These are phyloP conservation scores for Escarpia spicata DNA, from an alignment of 2,888 invertebrate species.

Conservation along the genomic window DNA sequence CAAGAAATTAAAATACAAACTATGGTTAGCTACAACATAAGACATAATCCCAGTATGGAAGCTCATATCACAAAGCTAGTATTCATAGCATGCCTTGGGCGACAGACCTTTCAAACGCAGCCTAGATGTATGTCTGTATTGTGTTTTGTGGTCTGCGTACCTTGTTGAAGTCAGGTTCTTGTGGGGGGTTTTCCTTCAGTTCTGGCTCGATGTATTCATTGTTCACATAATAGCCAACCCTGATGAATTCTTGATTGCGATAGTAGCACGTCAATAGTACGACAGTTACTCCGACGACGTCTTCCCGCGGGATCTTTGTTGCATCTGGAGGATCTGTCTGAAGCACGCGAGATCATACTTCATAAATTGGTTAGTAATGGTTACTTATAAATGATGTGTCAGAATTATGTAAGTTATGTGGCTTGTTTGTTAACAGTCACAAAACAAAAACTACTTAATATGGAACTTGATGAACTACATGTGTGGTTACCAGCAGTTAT, in stretches of 20 bases:
- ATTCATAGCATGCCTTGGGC: too few relatives aligned
- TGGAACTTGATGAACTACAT: too few relatives aligned
- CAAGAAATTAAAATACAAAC: neutral
- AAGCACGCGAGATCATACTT: slow-evolving; percentile 20
- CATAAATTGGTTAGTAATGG: neutral
- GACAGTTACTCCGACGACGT: slow-evolving; percentile 98
- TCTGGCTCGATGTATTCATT: slow-evolving; percentile 97
- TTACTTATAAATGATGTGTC: neutral
- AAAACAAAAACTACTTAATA: too few relatives aligned
- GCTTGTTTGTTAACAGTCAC: too few relatives aligned
- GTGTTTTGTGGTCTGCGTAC: slow-evolving; percentile 66
- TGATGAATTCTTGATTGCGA: slow-evolving; percentile 87
- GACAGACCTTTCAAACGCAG: too few relatives aligned
- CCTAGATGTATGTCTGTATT: too few relatives aligned
- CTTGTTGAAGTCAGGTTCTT: slow-evolving; percentile 92
- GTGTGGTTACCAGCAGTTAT: too few relatives aligned
- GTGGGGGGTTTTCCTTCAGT: slow-evolving; percentile 91
- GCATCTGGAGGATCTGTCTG: slow-evolving; percentile 96
- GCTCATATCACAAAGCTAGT: too few relatives aligned
- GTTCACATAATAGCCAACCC: slow-evolving; percentile 98
- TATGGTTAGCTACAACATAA: neutral
- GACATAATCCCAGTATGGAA: too few relatives aligned
- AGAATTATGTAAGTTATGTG: neutral
- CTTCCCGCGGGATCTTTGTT: slow-evolving; percentile 90
- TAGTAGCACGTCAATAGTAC: slow-evolving; percentile 95